Base-by-base conservation (phyloP, 2,113 vertebrate species). In the Leptobrachium ailaonicum region DNA sequence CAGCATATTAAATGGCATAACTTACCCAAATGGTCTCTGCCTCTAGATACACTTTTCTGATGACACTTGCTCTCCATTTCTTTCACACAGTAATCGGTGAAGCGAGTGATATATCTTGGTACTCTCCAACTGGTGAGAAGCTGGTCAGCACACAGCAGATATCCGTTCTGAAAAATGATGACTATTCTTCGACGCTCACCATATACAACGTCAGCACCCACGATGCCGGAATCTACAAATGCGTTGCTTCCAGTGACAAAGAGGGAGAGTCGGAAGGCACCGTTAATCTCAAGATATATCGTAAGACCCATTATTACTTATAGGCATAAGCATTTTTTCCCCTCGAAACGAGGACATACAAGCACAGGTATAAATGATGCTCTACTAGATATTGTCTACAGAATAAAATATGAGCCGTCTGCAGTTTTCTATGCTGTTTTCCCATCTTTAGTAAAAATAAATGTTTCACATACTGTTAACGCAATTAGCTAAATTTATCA, bases 231-330 rank as follows among this genome's bases (percentile, higher is more conserved):
- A 95, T 95, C 41, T 99, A 99, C 88, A 98, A 95, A 88, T 99
- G 98, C 2, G 91, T 98, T 41, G 96, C 96, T 83, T 92, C 92
- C 14, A 89, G 86, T 0, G 88, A 71, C 0, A 94, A 94, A 4
- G 95, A 95, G 82, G 91, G 91, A 4, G 95, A 97, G 79, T 93
- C 88, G 0, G 96, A 98, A 87, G 93, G 96, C 86, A 98, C 98
- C 0, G 94, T 99, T 88, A 97, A 96, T 1, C 95, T 99, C 83
- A 97, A 97, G 84, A 97, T 99, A 70, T 98, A 96, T 87, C 98
- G 98, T 99, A 94, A 95, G 96, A 32, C 20, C 20, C 20, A 32
- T 32, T 32, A 32, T 32, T 32, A 32, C 20, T 32, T 32, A 32
- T 32, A 32, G 20, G 20, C 20, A 32, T 32, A 32, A 32, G 20